Conservation (phyloP, 2,797 vertebrate species). For the Euthynnus affinis region DNA sequence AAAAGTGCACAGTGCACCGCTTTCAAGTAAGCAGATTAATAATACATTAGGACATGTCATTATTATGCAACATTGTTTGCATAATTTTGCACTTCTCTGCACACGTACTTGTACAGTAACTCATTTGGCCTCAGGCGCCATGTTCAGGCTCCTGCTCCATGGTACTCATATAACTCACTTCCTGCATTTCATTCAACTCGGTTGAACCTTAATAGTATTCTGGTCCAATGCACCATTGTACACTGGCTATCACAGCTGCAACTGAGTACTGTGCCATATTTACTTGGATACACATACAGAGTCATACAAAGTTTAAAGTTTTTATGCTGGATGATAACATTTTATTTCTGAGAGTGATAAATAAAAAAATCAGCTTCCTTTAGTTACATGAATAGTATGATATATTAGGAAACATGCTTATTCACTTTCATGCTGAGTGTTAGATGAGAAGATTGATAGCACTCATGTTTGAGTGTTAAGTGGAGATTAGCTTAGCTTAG, state of each 20-base stretch:
- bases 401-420: background rate
- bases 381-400: background rate
- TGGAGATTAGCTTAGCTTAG: background rate
- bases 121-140: slow-evolving; percentile 52
- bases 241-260: slow-evolving; percentile 33
- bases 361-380: background rate
- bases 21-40: slow-evolving; percentile 59
- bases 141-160: slow-evolving; percentile 45
- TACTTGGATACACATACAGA: slow-evolving; percentile 16
- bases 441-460: background rate
- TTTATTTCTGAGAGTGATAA: background rate
- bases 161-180: slow-evolving; percentile 32
- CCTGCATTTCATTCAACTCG: slow-evolving; percentile 55
- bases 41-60: slow-evolving; percentile 55
- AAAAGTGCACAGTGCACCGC: slow-evolving; percentile 18
- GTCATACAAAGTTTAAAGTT: background rate
- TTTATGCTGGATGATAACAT: background rate
- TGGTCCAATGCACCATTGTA: slow-evolving; percentile 55
- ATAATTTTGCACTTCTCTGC: slow-evolving; percentile 45
- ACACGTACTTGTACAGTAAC: slow-evolving; percentile 55
- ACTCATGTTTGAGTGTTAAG: background rate
- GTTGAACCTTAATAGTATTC: slow-evolving; percentile 53
- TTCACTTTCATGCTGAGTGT: background rate
- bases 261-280: slow-evolving; percentile 15
- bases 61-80: slow-evolving; percentile 59